Evolutionary conservation across 2,888 invertebrate genomes (phyloP).

Genomic region (Amaurobius ferox): DNA sequence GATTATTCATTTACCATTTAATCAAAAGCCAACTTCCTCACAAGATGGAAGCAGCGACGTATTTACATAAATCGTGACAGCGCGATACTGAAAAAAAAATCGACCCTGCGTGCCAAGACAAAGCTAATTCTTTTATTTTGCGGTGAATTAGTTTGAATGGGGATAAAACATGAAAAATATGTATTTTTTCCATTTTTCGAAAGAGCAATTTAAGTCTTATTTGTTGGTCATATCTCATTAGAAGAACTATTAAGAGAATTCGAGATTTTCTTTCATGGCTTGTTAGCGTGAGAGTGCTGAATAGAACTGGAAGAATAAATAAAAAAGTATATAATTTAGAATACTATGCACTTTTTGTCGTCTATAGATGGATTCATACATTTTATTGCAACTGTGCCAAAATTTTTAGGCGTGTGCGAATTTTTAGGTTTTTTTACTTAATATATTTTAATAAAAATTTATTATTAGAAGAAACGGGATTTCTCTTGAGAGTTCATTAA

Average conservation of each 20-base stretch:
- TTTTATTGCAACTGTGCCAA: too few relatives aligned
- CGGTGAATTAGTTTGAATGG: not conserved
- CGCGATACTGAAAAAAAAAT: not conserved
- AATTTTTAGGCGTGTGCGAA: too few relatives aligned
- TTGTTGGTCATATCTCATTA: not conserved
- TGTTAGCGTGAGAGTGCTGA: constrained; percentile 10
- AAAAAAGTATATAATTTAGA: not conserved
- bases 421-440: too few relatives aligned
- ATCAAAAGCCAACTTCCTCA: not conserved
- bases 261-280: not conserved
- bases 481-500: too few relatives aligned
- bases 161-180: not conserved
- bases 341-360: too few relatives aligned
- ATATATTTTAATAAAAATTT: too few relatives aligned
- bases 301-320: not conserved
- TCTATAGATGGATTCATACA: too few relatives aligned
- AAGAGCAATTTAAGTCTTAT: not conserved
- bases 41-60: not conserved
- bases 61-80: constrained; percentile 3
- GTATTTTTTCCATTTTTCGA: not conserved
- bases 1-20: not conserved
- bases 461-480: too few relatives aligned
- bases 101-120: not conserved
- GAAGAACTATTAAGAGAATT: not conserved
- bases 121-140: not conserved